Evolutionary conservation across 2,888 invertebrate species (phyloP).

Genomic region (Folsomia candida): DNA sequence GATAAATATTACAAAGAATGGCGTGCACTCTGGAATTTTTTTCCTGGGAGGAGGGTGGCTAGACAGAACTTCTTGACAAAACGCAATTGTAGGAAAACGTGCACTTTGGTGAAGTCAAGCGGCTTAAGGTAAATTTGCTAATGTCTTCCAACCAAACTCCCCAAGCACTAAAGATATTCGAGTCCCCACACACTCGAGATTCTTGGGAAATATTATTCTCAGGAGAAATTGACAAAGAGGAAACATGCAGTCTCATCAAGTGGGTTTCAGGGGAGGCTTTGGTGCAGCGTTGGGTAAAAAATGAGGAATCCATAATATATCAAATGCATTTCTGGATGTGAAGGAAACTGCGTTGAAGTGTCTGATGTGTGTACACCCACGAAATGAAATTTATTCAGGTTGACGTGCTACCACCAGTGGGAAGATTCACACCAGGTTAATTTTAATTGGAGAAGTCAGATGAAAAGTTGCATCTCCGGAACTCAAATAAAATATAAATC

Average conservation of each 20-base stretch:
- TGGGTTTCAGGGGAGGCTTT: no score
- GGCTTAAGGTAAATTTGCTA: not conserved
- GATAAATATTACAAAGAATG: no score
- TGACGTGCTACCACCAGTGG: no score
- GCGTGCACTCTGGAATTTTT: no score
- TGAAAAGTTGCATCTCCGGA: not conserved
- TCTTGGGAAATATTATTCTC: not conserved
- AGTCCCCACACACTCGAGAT: not conserved
- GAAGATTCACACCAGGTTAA: not conserved
- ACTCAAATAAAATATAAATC: not conserved
- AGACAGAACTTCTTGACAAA: no score
- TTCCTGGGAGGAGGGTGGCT: no score
- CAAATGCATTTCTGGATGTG: not conserved
- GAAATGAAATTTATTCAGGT: not conserved
- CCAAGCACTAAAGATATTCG: not conserved
- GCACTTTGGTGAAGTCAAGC: slow-evolving; percentile 2
- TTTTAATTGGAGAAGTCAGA: not conserved
- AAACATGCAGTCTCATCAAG: not conserved
- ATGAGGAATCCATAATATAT: no score
- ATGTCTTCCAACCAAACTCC: not conserved
- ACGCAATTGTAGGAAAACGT: slow-evolving; percentile 10
- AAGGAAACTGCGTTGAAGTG: not conserved
- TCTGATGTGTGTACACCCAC: no score
- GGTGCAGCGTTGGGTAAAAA: no score
- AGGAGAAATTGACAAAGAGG: not conserved